Conservation (phyloP, 2,888 invertebrate species). For the Cataglyphis livida region DNA sequence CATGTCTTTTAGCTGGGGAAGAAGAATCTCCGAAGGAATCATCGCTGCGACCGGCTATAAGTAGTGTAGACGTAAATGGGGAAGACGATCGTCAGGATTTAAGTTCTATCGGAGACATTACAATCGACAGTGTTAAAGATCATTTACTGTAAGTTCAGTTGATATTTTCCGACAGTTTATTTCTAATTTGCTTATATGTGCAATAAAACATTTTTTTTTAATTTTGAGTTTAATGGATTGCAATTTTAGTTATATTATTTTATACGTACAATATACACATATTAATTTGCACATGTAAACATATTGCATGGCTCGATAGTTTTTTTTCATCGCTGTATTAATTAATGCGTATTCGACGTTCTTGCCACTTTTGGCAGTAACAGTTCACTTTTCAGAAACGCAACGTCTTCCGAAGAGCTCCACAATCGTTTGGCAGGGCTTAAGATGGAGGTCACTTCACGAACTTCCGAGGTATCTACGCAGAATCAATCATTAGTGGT, state of each 20-base stretch:
- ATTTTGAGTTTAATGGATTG: not conserved
- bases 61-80: constrained; percentile 85
- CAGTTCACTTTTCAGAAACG: constrained; percentile 85
- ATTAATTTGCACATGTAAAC: not conserved
- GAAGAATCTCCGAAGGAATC: constrained; percentile 82
- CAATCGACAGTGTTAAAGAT: constrained; percentile 97
- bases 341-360: constrained; percentile 65
- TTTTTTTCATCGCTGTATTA: constrained; percentile 60
- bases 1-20: constrained; percentile 81
- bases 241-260: not conserved
- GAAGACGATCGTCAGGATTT: constrained; percentile 86
- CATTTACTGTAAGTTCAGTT: constrained; percentile 88
- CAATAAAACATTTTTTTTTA: not conserved
- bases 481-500: constrained; percentile 82
- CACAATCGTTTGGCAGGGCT: constrained; percentile 83
- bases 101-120: constrained; percentile 94
- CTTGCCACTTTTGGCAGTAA: constrained; percentile 81
- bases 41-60: constrained; percentile 80
- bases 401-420: constrained; percentile 84
- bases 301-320: constrained; percentile 6
- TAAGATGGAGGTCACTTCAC: constrained; percentile 84
- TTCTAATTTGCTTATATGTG: constrained; percentile 53
- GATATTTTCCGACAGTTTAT: constrained; percentile 48
- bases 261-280: not conserved
- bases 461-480: constrained; percentile 83